Conservation (phyloP, 92 coral and sea anemone genomes). For the Zoanthus solanderi region DNA sequence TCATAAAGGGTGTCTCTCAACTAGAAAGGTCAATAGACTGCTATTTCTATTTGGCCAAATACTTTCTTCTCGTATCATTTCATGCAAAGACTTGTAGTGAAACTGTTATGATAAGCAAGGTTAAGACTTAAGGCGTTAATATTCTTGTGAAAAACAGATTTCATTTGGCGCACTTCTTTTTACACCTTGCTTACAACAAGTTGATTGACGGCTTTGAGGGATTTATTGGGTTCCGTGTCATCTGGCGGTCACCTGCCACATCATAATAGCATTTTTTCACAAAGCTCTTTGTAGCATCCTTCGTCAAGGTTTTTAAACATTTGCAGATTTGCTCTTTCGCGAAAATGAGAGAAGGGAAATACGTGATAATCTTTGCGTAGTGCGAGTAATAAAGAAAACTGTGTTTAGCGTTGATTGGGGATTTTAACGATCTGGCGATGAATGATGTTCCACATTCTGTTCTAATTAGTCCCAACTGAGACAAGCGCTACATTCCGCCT, state of each 20-base stretch:
- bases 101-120: constrained; percentile 49
- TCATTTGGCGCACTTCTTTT: constrained; percentile 66
- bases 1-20: background rate
- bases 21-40: background rate
- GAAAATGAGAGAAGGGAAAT: constrained; percentile 43
- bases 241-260: constrained; percentile 54
- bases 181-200: constrained; percentile 77
- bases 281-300: constrained; percentile 50
- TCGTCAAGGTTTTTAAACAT: constrained; percentile 65
- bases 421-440: constrained; percentile 45
- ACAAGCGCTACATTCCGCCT: constrained; percentile 39
- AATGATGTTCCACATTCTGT: constrained; percentile 5
- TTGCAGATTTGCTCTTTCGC: constrained; percentile 40
- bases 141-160: constrained; percentile 78
- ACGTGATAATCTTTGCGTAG: constrained; percentile 36
- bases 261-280: background rate
- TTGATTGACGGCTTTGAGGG: constrained; percentile 61
- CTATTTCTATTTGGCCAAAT: background rate
- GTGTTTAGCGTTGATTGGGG: constrained; percentile 40
- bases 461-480: constrained; percentile 49
- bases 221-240: constrained; percentile 53
- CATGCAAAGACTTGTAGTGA: background rate
- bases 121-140: constrained; percentile 74
- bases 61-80: background rate
- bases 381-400: constrained; percentile 41